A percentile compares a stretch with the other conserved stretches of the same genome.
Evolutionary conservation across 2,797 vertebrate species (phyloP).

Genomic region (Enteromius mattozi): DNA sequence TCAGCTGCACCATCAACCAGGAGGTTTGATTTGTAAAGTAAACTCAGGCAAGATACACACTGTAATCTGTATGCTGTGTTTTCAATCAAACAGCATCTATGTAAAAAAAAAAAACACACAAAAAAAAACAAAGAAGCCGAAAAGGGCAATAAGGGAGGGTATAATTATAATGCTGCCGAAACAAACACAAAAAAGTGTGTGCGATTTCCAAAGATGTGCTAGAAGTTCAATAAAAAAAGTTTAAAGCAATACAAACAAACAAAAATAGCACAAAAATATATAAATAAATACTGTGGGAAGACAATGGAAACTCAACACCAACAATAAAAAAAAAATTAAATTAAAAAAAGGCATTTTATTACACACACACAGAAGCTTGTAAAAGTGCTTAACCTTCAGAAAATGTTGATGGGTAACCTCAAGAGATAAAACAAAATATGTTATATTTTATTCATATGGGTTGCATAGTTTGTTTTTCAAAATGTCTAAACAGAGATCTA

Average conservation of each 20-base stretch:
- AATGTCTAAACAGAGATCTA: neutral
- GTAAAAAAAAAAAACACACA: neutral
- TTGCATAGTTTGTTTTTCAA: too few species aligned
- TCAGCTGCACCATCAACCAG: constrained; percentile 68
- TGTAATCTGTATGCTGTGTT: constrained; percentile 61
- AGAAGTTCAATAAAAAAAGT: neutral
- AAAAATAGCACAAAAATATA: neutral
- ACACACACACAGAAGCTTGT: too few species aligned
- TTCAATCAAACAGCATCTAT: constrained; percentile 54
- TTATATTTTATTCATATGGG: too few species aligned
- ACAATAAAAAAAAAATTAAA: neutral
- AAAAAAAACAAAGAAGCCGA: neutral
- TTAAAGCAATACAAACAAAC: neutral
- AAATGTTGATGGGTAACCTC: neutral
- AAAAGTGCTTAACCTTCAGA: neutral
- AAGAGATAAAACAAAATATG: neutral
- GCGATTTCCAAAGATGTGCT: neutral
- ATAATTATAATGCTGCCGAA: constrained; percentile 46
- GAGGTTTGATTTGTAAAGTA: constrained; percentile 73
- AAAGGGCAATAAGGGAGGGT: constrained; percentile 29
- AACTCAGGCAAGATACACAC: constrained; percentile 67
- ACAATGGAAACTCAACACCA: neutral
- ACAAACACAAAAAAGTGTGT: constrained; percentile 37
- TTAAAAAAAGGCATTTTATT: neutral
- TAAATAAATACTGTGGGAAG: neutral